phyloP scores from a whole-genome alignment of 92 coral and sea anemone genomes.

The Epizoanthus illoricatus region DNA sequence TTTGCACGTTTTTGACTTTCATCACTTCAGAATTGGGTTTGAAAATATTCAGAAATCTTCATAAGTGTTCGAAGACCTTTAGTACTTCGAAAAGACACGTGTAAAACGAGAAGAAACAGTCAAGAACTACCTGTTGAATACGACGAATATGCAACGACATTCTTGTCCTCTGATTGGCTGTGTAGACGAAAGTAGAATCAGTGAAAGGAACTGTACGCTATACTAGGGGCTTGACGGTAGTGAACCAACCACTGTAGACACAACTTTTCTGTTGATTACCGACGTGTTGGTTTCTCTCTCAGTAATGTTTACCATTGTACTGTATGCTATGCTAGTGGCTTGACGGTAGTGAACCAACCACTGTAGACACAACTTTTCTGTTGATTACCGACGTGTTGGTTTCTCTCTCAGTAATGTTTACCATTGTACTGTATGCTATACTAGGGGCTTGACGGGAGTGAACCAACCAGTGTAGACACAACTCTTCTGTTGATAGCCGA shows the following conservation, averaged over 20 bases:
- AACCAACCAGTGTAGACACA: conserved; percentile 67
- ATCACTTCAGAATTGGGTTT: too few species aligned
- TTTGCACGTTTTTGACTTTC: too few species aligned
- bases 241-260: conserved; percentile 70
- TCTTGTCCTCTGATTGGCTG: too few species aligned
- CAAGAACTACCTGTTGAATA: too few species aligned
- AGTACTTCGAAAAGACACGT: too few species aligned
- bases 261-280: conserved; percentile 77
- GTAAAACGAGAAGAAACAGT: too few species aligned
- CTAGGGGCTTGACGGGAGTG: conserved; percentile 71
- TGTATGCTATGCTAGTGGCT: conserved; percentile 51
- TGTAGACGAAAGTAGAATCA: too few species aligned
- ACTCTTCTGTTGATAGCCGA: conserved; percentile 88
- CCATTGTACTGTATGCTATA: conserved; percentile 1
- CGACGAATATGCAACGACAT: too few species aligned
- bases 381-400: conserved; percentile 91
- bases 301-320: neutral
- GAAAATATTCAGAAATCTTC: too few species aligned
- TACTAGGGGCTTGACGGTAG: conserved; percentile 70
- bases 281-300: conserved; percentile 80
- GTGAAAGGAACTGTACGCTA: neutral
- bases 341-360: conserved; percentile 65
- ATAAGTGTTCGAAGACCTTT: too few species aligned
- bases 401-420: conserved; percentile 17
- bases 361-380: conserved; percentile 75